A percentile compares a stretch with the other conserved stretches of the same genome.
Evolutionary conservation across 2,888 invertebrate genomes (phyloP).

Genomic region (Dryococelus australis): DNA sequence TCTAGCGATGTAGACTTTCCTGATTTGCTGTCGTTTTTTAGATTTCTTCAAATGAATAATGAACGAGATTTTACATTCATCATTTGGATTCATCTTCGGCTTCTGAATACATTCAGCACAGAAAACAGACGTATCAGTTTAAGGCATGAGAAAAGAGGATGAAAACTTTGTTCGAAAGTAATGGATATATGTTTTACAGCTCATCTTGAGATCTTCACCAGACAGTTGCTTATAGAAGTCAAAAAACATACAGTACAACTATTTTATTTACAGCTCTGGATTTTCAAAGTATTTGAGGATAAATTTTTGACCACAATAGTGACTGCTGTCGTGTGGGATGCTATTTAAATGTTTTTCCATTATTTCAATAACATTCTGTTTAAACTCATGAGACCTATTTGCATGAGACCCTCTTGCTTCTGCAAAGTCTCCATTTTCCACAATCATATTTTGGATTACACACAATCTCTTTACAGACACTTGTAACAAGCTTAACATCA

Average conservation of each 20-base stretch:
- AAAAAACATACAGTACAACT: conserved; percentile 3
- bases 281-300: conserved; percentile 8
- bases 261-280: conserved; percentile 3
- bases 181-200: conserved; percentile 4
- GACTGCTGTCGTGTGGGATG: not conserved
- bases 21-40: conserved; percentile 16
- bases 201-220: not conserved
- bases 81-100: conserved; percentile 5
- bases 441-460: not conserved
- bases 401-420: not conserved
- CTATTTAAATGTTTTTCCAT: not conserved
- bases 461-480: not conserved
- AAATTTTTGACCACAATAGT: not conserved
- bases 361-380: not conserved
- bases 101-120: not conserved
- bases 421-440: not conserved
- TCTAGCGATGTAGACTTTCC: not conserved
- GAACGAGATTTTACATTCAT: not conserved
- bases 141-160: not conserved
- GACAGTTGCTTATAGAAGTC: not conserved
- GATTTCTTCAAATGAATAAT: not conserved
- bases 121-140: not conserved
- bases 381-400: conserved; percentile 6
- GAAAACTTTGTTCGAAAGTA: conserved; percentile 20
- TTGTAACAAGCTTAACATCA: not conserved